These are phyloP conservation scores for Epistrophe eligans DNA, from an alignment of 2,888 invertebrate species.

Conservation along the genomic window DNA sequence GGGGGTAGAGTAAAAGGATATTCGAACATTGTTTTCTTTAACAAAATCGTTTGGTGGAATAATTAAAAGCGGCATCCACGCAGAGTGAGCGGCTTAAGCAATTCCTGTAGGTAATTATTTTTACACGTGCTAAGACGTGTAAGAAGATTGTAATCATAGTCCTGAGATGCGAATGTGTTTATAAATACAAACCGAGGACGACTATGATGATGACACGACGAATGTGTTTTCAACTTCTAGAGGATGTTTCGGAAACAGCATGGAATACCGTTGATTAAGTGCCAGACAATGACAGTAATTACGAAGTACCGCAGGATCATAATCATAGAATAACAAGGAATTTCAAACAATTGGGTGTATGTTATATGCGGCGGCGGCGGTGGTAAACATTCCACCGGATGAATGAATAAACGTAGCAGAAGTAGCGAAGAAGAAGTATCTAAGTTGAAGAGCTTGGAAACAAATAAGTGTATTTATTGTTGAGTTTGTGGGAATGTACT, in stretches of 20 bases:
- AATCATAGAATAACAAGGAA: constrained; percentile 44
- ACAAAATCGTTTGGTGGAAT: constrained; percentile 47
- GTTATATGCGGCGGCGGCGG: background rate
- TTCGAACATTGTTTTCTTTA: constrained; percentile 35
- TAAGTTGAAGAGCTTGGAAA: background rate
- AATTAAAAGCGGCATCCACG: constrained; percentile 68
- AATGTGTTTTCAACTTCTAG: constrained; percentile 31
- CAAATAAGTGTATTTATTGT: constrained; percentile 34
- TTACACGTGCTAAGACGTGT: constrained; percentile 71
- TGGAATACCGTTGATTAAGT: constrained; percentile 62
- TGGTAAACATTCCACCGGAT: constrained; percentile 17
- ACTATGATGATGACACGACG: background rate
- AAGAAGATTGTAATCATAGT: constrained; percentile 38
- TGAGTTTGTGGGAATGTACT: constrained; percentile 10
- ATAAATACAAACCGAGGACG: background rate
- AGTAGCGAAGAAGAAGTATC: background rate
- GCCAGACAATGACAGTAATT: constrained; percentile 50
- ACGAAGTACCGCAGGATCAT: constrained; percentile 40
- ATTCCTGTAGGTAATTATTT: constrained; percentile 69
- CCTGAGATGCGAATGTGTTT: constrained; percentile 26
- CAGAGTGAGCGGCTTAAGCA: constrained; percentile 17
- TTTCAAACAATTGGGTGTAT: constrained; percentile 12
- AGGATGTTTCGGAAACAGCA: constrained; percentile 31
- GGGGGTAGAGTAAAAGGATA: constrained; percentile 43
- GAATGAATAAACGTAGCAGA: background rate